Base-by-base conservation (phyloP, 2,797 vertebrate genomes). In the Gymnoscopelus microlampas region DNA sequence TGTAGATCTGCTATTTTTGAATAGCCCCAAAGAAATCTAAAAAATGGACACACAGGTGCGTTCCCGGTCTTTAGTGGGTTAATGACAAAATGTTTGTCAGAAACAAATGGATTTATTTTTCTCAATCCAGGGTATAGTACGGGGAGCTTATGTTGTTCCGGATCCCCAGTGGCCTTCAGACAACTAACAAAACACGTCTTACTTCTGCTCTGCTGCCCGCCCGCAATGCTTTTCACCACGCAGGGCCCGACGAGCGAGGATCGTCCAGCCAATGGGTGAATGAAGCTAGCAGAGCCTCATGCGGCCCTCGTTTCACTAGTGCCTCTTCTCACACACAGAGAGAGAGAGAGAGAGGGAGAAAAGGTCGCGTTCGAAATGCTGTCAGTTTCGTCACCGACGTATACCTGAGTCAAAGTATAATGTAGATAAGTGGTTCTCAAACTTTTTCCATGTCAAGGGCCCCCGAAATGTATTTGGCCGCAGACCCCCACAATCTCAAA, bases 121-220 rank as follows among this genome's bases (percentile, higher is more conserved):
- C 87, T 93, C 92, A 90, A 90, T 93, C 92, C 94, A 77, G 92
- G 88, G 89, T 89, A 93, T 93, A 94, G 94, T 93, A 93, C 92
- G 70, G 91, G 90, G 92, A 94, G 94, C 93, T 96, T 95, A 96
- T 92, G 89, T 60, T 83, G 94, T 96, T 96, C 96, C 94, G 94
- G 94, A 3, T 93, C 94, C 92, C 92, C 91, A 88, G 93, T 19
- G 19, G 94, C 95, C 90, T 95, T 95, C 94, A 96, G 95, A 96
- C 95, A 79, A 91, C 94, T 94, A 95, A 97, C 96, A 97, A 96
- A 96, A 96, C 94, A 94, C 93, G 81, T 94, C 93, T 97, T 96
- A 96, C 94, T 96, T 97, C 95, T 95, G 95, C 95, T 96, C 95
- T 94, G 93, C 88, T 95, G 93, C 90, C 63, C 80, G 76, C 84